Base-by-base conservation (phyloP, 2,888 invertebrate species). In the Drosophila gaucha region DNA sequence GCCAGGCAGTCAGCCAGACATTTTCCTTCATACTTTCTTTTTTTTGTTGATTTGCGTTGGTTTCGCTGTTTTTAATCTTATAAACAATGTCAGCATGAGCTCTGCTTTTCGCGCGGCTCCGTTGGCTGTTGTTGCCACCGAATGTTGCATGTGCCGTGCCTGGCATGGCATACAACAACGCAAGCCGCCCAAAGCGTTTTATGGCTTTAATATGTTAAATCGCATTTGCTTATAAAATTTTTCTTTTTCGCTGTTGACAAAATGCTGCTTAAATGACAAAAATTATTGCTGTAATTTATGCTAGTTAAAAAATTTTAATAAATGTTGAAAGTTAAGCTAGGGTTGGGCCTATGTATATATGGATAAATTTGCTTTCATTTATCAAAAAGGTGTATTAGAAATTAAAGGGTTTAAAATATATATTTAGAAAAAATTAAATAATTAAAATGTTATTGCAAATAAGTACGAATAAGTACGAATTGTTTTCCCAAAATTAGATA, bases 121-220 rank as follows among this genome's bases (percentile, higher is more conserved):
- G 33, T 66, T 49, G 56, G 44, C 10, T 18, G 16, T 30, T 24
- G 59, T 24, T 56, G 63, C 56, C 52, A 59, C 63, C 39, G 55
- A 85, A 78, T 80, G 60, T 75, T 76, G 72, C 83, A 72, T 64
- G 65, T 39, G 57, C 30, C 9, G 30, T n/a, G n/a, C 22, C 10
- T 39, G 22, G 30, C 35, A 26, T 31, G 43, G 26, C 10, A 10
- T 2, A 51, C 20, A 59, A 63, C 74, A 59, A 63, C 74, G 20
- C 46, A 14, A 30, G 30, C 36, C 35, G 58, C 60, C 64, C 43
- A 44, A 58, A 57, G 63, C 74, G 44, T 62, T 64, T 86, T 80
- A 86, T 86, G 57, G 67, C 85, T 86, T 87, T 82, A 82, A 86
- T 85, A 86, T 86, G 85, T 72, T 70, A 82, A 87, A 67, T 70